These are phyloP conservation scores for Hemitrygon akajei DNA, from an alignment of 2,797 vertebrate species.

Conservation along the genomic window DNA sequence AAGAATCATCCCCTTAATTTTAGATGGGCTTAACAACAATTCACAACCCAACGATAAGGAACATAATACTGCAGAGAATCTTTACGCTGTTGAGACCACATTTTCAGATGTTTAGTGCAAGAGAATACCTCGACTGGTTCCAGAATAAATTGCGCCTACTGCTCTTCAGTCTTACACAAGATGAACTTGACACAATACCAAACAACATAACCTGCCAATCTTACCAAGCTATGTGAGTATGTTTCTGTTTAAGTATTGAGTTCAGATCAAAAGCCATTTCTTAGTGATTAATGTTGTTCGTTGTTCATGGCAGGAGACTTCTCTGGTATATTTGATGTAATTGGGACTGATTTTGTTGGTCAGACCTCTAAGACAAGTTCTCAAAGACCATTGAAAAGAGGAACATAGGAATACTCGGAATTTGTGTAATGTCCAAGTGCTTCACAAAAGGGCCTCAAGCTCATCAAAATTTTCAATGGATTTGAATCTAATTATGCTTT, in stretches of 20 bases:
- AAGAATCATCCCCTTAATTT: conserved; percentile 1
- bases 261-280: too few relatives aligned
- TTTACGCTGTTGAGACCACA: conserved; percentile 36
- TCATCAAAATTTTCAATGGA: neutral
- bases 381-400: neutral
- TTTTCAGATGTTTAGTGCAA: conserved; percentile 19
- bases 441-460: neutral
- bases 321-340: neutral
- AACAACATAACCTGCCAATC: conserved; percentile 40
- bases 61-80: conserved; percentile 39
- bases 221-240: conserved; percentile 43
- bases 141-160: conserved; percentile 38
- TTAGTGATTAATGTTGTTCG: too few relatives aligned
- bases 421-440: neutral
- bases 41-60: conserved; percentile 38
- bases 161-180: conserved; percentile 33
- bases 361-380: too few relatives aligned
- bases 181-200: conserved; percentile 37
- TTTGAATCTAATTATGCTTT: neutral
- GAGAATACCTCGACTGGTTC: conserved; percentile 42
- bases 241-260: neutral
- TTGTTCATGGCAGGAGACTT: neutral
- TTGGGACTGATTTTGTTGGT: neutral
- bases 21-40: conserved; percentile 41
- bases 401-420: neutral